Percentiles rank a stretch among this genome's conserved stretches.
Evolutionary conservation across 2,888 invertebrate species (phyloP).

Genomic region (Chironomus tentans): DNA sequence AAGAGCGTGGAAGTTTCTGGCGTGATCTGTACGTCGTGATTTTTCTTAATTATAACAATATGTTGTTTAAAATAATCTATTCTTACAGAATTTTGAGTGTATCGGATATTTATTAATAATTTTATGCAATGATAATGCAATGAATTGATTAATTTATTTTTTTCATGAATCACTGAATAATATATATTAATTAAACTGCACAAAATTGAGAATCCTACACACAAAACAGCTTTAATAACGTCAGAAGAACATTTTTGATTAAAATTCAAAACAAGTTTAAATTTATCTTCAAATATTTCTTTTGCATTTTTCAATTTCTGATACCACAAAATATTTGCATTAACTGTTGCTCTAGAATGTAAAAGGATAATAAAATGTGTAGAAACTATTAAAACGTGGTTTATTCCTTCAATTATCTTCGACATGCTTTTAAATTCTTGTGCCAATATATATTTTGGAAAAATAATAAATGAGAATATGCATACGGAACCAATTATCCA

Average conservation of each 20-base stretch:
- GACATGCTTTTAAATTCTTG: conserved; percentile 4
- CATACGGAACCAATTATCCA: background rate
- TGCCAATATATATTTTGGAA: background rate
- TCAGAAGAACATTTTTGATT: background rate
- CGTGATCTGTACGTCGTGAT: too few species aligned
- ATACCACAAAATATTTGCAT: background rate
- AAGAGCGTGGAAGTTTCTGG: too few species aligned
- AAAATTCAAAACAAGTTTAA: background rate
- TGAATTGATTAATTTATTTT: background rate
- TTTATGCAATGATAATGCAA: conserved; percentile 3
- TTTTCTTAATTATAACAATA: background rate
- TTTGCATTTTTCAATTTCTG: background rate
- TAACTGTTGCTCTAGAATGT: background rate
- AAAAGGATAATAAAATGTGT: background rate
- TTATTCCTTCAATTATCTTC: background rate
- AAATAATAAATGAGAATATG: background rate
- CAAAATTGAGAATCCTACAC: background rate
- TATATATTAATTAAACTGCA: background rate
- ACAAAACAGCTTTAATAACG: background rate
- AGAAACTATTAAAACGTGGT: background rate
- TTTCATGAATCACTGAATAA: background rate
- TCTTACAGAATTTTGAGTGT: background rate
- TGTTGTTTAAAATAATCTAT: background rate
- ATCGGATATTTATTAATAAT: conserved; percentile 9
- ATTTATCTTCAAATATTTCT: background rate